phyloP scores from a whole-genome alignment of 2,113 vertebrate genomes.

The Equus quagga region DNA sequence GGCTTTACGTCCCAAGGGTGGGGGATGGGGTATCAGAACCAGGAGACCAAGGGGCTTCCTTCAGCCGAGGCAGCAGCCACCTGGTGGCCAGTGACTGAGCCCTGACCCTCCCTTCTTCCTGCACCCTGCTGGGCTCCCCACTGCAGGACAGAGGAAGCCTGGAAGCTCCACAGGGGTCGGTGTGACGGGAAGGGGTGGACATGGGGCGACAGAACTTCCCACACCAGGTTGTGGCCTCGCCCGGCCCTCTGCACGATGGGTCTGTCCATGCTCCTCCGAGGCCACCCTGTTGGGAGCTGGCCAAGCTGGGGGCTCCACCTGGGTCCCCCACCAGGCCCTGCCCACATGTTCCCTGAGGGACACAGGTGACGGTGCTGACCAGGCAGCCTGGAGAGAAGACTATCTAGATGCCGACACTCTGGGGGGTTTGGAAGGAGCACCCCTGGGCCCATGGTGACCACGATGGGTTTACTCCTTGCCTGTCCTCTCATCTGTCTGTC shows the following conservation, averaged over 20 bases:
- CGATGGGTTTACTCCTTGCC: fast-evolving
- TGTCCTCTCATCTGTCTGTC: neutral
- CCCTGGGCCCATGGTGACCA: neutral
- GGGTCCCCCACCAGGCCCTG: neutral
- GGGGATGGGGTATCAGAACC: neutral
- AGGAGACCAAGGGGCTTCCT: too few relatives aligned
- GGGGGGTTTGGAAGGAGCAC: neutral
- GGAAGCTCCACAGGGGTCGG: neutral
- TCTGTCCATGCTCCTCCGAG: neutral
- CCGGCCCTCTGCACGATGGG: neutral
- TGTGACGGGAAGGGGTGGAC: neutral
- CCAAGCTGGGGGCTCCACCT: neutral
- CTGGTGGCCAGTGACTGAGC: neutral
- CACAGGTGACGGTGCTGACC: neutral
- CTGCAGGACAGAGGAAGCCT: neutral
- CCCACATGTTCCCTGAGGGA: neutral
- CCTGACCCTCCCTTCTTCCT: neutral
- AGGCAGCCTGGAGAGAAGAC: neutral
- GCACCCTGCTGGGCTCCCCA: neutral
- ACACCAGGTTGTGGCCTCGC: neutral
- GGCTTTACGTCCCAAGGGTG: neutral
- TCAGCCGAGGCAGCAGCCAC: neutral
- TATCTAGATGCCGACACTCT: neutral
- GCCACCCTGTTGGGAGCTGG: too few relatives aligned
- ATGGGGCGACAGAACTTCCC: neutral